A percentile compares a stretch with the other conserved stretches of the same genome.
These are phyloP conservation scores for Lasioglossum zephyrum DNA, from an alignment of 2,888 invertebrate genomes.

Conservation along the genomic window DNA sequence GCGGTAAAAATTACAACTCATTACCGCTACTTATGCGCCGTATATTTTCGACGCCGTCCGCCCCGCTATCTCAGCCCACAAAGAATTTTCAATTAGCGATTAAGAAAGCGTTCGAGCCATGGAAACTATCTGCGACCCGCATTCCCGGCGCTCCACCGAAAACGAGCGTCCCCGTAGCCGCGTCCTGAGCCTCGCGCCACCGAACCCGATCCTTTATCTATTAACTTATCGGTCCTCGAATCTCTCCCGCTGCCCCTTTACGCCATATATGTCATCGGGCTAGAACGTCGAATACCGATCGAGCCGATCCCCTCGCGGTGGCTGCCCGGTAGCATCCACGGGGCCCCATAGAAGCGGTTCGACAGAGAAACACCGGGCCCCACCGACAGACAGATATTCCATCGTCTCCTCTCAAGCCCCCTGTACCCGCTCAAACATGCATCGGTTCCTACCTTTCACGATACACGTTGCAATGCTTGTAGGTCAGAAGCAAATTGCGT, in stretches of 20 bases:
- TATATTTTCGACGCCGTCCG: conserved; percentile 39
- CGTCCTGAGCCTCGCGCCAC: conserved; percentile 18
- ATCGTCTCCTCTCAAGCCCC: conserved; percentile 25
- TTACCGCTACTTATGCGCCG: conserved; percentile 50
- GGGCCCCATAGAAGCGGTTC: conserved; percentile 35
- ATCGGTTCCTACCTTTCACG: conserved; percentile 23
- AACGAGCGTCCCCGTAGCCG: conserved; percentile 30
- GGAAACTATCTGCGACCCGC: conserved; percentile 48
- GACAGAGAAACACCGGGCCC: conserved; percentile 59
- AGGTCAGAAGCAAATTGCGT: neutral
- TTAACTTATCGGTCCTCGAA: conserved; percentile 55
- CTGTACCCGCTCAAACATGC: conserved; percentile 62
- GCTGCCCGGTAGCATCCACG: conserved; percentile 63
- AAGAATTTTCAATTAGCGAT: conserved; percentile 64
- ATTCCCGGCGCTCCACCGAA: conserved; percentile 60
- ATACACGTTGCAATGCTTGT: neutral
- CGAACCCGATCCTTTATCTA: conserved; percentile 62
- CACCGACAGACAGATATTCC: conserved; percentile 59
- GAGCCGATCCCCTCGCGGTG: conserved; percentile 51
- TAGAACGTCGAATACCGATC: conserved; percentile 67
- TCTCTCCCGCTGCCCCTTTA: conserved; percentile 41
- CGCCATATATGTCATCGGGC: conserved; percentile 66
- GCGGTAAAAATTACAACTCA: conserved; percentile 44
- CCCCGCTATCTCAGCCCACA: conserved; percentile 39
- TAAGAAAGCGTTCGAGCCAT: conserved; percentile 39